Percentiles rank a stretch among this genome's conserved stretches.
phyloP scores from a whole-genome alignment of 2,888 invertebrate genomes.

The Siphlonurus alternatus region DNA sequence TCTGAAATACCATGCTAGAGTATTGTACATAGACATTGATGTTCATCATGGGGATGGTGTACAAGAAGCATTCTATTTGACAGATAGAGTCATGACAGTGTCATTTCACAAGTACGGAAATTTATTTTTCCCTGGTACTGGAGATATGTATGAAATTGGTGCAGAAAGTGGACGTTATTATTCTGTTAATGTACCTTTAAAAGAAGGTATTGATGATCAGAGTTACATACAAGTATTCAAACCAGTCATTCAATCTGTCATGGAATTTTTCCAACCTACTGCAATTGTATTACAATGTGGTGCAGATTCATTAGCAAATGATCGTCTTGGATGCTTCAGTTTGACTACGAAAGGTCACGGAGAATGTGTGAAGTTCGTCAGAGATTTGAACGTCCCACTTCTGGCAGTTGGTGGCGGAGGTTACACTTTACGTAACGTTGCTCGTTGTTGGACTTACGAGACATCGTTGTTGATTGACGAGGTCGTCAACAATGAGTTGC shows the following conservation, averaged over 20 bases:
- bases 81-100: slow-evolving; percentile 97
- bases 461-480: slow-evolving; percentile 88
- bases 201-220: slow-evolving; percentile 92
- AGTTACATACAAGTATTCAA: slow-evolving; percentile 88
- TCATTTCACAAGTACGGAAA: slow-evolving; percentile 98
- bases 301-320: slow-evolving; percentile 92
- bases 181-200: slow-evolving; percentile 94
- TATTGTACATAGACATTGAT: slow-evolving; percentile 96
- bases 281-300: slow-evolving; percentile 97
- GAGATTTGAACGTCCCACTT: slow-evolving; percentile 79
- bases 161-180: slow-evolving; percentile 92
- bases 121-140: slow-evolving; percentile 95
- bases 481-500: slow-evolving; percentile 84
- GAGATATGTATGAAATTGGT: slow-evolving; percentile 97
- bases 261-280: slow-evolving; percentile 92
- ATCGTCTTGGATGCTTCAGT: slow-evolving; percentile 90
- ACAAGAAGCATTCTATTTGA: slow-evolving; percentile 94
- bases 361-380: slow-evolving; percentile 93
- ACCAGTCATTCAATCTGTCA: slow-evolving; percentile 81
- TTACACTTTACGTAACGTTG: slow-evolving; percentile 91
- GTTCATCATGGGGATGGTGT: slow-evolving; percentile 97
- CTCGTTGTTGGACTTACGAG: slow-evolving; percentile 98
- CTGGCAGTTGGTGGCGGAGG: slow-evolving; percentile 70
- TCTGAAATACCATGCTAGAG: slow-evolving; percentile 82
- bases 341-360: slow-evolving; percentile 90